phyloP scores from a whole-genome alignment of 2,888 invertebrate species.

The Crematogaster levior region DNA sequence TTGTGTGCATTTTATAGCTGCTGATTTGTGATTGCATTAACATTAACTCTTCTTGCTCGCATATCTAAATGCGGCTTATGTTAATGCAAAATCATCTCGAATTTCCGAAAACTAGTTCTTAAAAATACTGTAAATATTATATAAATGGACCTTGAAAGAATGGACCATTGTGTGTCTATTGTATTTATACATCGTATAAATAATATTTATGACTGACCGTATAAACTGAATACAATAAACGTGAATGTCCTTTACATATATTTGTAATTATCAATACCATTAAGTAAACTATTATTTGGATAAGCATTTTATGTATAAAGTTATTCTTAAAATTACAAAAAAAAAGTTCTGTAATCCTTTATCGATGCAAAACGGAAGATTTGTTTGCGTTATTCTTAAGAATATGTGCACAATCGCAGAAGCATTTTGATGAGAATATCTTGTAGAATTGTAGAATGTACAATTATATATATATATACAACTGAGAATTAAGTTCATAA shows the following conservation, averaged over 20 bases:
- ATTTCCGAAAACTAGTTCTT: conserved; percentile 69
- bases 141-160: conserved; percentile 50
- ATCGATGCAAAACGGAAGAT: neutral
- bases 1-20: neutral
- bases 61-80: neutral
- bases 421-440: neutral
- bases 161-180: conserved; percentile 58
- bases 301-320: neutral
- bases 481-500: neutral
- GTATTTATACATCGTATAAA: conserved; percentile 61
- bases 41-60: neutral
- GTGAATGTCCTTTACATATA: conserved; percentile 57
- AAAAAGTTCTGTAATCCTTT: neutral
- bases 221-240: conserved; percentile 59
- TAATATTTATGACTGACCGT: conserved; percentile 52
- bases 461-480: neutral
- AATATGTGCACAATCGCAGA: neutral
- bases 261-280: conserved; percentile 47
- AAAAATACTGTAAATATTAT: conserved; percentile 70
- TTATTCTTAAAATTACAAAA: conserved; percentile 1
- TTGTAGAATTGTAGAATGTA: neutral
- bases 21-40: conserved; percentile 8
- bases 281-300: conserved; percentile 4
- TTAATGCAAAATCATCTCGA: conserved; percentile 54
- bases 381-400: neutral